phyloP scores from a whole-genome alignment of 2,888 invertebrate genomes.

The Germaria angustata region DNA sequence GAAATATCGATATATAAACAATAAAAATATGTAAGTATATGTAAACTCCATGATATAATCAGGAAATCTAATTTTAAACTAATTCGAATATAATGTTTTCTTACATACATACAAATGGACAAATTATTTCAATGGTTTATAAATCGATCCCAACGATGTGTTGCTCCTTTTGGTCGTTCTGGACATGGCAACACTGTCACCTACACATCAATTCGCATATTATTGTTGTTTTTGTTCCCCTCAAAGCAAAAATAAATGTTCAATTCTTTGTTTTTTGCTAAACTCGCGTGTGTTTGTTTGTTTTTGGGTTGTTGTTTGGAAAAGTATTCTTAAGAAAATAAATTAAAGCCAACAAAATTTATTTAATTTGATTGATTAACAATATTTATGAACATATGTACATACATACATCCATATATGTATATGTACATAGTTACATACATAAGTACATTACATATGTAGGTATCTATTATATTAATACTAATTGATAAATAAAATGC shows the following conservation, averaged over 20 bases:
- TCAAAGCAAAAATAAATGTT: conserved; percentile 31
- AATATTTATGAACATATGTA: conserved; percentile 3
- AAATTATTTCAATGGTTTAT: too few species aligned
- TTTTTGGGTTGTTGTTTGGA: conserved; percentile 34
- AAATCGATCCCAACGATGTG: too few species aligned
- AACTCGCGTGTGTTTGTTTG: conserved; percentile 12
- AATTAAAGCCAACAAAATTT: conserved; percentile 33
- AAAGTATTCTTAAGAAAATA: conserved; percentile 54
- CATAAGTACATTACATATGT: too few species aligned
- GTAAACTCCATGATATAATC: too few species aligned
- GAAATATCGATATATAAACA: too few species aligned
- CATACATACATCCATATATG: not conserved
- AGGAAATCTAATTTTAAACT: too few species aligned
- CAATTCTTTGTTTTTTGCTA: not conserved
- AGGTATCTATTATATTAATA: too few species aligned
- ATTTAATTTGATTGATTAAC: conserved; percentile 54
- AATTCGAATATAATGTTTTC: too few species aligned
- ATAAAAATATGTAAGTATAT: too few species aligned
- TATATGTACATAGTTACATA: not conserved
- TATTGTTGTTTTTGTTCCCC: conserved; percentile 27
- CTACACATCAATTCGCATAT: conserved; percentile 1
- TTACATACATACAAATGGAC: too few species aligned
- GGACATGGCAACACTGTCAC: not conserved
- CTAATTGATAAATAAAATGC: not conserved
- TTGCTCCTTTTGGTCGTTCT: not conserved